Evolutionary conservation across 2,888 invertebrate species (phyloP).

Genomic region (Tinea trinotella): DNA sequence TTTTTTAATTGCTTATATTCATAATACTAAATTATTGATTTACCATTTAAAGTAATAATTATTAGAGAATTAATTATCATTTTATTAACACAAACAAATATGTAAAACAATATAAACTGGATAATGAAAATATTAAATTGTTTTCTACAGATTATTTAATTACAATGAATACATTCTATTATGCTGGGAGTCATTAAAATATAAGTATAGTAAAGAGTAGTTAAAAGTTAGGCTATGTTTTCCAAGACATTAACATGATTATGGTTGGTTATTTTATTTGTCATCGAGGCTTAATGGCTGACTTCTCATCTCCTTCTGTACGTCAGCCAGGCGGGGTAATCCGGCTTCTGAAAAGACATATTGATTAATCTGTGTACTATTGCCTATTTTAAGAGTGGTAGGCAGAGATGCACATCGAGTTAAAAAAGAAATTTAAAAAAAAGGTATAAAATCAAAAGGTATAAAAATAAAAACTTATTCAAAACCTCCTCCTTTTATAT

Average conservation of each 20-base stretch:
- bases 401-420: too few species aligned
- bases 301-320: slow-evolving; percentile 96
- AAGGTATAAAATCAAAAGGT: too few species aligned
- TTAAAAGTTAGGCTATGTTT: slow-evolving; percentile 3
- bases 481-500: too few species aligned
- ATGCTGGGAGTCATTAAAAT: not conserved
- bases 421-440: too few species aligned
- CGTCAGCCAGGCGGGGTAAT: slow-evolving; percentile 75
- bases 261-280: slow-evolving; percentile 5
- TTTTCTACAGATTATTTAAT: not conserved
- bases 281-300: slow-evolving; percentile 11
- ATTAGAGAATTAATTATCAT: slow-evolving; percentile 3
- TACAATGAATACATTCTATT: too few species aligned
- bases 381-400: too few species aligned
- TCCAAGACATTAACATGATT: not conserved
- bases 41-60: not conserved
- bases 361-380: too few species aligned
- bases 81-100: not conserved
- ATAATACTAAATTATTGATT: slow-evolving; percentile 41
- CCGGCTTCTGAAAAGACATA: slow-evolving; percentile 51
- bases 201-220: not conserved
- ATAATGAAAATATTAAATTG: not conserved
- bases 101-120: not conserved
- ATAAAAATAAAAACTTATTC: too few species aligned
- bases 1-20: slow-evolving; percentile 64